A percentile compares a stretch with the other conserved stretches of the same genome.
These are phyloP conservation scores for Agrotis segetum DNA, from an alignment of 2,888 invertebrate species.

Conservation along the genomic window DNA sequence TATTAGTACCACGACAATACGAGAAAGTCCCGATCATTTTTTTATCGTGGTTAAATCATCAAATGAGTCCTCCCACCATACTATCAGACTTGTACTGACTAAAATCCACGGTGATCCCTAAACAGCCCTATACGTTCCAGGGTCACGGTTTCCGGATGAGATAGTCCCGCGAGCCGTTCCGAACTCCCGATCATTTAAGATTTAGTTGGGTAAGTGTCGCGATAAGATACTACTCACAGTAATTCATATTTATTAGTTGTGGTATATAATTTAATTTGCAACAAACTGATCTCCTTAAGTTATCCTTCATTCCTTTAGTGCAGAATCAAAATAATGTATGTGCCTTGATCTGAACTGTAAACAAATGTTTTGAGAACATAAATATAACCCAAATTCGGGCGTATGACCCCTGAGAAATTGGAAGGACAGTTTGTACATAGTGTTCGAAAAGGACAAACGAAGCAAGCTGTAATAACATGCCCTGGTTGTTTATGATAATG, in stretches of 20 bases:
- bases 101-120: too few relatives aligned
- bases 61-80: too few relatives aligned
- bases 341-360: slow-evolving; percentile 8
- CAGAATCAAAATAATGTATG: neutral
- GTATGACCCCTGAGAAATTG: neutral
- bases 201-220: too few relatives aligned
- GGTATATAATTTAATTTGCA: neutral
- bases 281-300: neutral
- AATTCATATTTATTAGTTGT: neutral
- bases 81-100: too few relatives aligned
- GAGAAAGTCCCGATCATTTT: too few relatives aligned
- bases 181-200: too few relatives aligned
- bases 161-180: too few relatives aligned
- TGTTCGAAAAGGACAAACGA: neutral
- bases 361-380: slow-evolving; percentile 11
- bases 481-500: slow-evolving; percentile 35
- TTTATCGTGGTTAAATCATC: too few relatives aligned
- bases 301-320: slow-evolving; percentile 2
- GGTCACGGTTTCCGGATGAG: too few relatives aligned
- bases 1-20: too few relatives aligned
- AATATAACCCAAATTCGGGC: slow-evolving; percentile 6
- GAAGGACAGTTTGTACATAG: neutral
- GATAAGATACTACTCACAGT: neutral
- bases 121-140: too few relatives aligned
- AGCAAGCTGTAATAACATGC: slow-evolving; percentile 6